Evolutionary conservation across 2,888 invertebrate genomes (phyloP), one percentile per base, ranked within the genome.

Genomic region (Pristionchus exspectatus): DNA sequence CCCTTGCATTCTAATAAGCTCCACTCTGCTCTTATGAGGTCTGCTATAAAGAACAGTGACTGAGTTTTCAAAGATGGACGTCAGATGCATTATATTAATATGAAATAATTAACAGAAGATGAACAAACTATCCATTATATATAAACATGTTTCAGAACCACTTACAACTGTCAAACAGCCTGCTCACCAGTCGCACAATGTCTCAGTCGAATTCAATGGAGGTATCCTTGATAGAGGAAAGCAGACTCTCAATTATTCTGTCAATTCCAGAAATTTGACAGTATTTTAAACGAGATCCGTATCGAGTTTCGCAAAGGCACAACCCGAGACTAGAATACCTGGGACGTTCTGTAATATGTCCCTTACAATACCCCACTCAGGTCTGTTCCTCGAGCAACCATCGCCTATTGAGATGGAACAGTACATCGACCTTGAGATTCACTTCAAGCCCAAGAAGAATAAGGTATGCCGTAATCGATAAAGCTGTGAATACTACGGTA

Each of bases 361-460:
- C 38, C 12, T 44, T 21, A 24, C 74, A 5, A 14, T 33, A 81
- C 56, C 33, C 56, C 30, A 27, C 24, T 56, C 87, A 88, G 87
- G 56, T 30, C 74, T 81, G 14, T 89, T 89, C 83, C 81, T 91
- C 38, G 87, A 84, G 18, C 87, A 81, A 88, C 27, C 66, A 2
- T 89, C 90, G 33, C 90, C 90, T 4, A 66, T 83, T 9, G 91
- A 91, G 21, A 77, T 87, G 10, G 86, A 83, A 69, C 90, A 91
- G 69, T 90, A 90, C 74, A 24, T 90, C 66, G 91, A 90, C 44
- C 81, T 90, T 18, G 86, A 74, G 1, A 54, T 91, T 16, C 89
- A 90, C 56, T 89, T 91, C 86, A 90, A 91, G 85, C 91, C 92
- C n/a, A 89, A 83, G 83, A 89, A 12, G 5, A 50, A 38, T 21